Conservation (phyloP, 1,140 invertebrate species). For the Agrypnia vestita region DNA sequence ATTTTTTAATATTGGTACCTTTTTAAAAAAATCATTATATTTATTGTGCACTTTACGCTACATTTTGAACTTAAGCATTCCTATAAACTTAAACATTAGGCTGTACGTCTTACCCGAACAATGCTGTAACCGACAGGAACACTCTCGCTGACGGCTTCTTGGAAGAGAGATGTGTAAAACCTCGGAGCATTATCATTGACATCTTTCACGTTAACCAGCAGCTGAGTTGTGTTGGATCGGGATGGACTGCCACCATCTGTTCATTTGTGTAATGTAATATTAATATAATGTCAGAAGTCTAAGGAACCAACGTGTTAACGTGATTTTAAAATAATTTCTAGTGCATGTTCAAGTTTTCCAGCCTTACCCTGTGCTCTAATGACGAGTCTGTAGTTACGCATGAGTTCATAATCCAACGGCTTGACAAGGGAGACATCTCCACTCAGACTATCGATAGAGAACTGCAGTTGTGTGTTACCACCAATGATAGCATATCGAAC, state of each 20-base stretch:
- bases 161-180: slow-evolving; percentile 94
- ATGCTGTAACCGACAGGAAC: slow-evolving; percentile 90
- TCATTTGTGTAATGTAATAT: slow-evolving; percentile 19
- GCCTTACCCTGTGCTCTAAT: slow-evolving; percentile 87
- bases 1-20: no score
- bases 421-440: slow-evolving; percentile 92
- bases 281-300: not conserved
- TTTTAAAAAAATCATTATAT: no score
- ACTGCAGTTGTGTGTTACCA: slow-evolving; percentile 94
- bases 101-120: slow-evolving; percentile 73
- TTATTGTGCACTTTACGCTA: not conserved
- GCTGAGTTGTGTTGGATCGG: slow-evolving; percentile 92
- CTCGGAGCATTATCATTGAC: slow-evolving; percentile 95
- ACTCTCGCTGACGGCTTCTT: slow-evolving; percentile 94
- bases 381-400: slow-evolving; percentile 88
- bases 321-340: no score
- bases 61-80: not conserved
- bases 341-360: not conserved
- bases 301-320: not conserved
- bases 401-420: slow-evolving; percentile 92
- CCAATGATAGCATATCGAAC: slow-evolving; percentile 95
- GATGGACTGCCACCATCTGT: slow-evolving; percentile 91
- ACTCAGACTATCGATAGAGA: slow-evolving; percentile 93
- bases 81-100: no score
- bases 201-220: slow-evolving; percentile 92